Base-by-base conservation (phyloP, 1,140 invertebrate genomes). In the Camponotus floridanus region DNA sequence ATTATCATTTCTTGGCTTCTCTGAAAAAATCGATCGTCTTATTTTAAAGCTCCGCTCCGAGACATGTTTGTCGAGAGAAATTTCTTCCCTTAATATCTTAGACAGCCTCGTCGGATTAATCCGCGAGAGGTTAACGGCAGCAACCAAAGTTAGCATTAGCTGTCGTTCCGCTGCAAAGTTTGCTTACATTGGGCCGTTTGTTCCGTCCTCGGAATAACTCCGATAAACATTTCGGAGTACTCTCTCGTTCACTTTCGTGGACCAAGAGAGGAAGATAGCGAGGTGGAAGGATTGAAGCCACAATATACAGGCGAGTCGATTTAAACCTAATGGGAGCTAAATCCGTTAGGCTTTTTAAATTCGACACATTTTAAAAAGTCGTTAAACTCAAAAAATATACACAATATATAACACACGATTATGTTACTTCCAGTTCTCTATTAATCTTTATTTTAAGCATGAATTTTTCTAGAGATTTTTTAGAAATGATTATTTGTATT, bases 181-280 rank as follows among this genome's bases (percentile, higher is more conserved):
- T 93, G 92, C 92, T 93, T 93, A 92, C 76, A 89, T 90, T 93
- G 90, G 86, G 65, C 85, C 85, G 89, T 83, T 86, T 79, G 88
- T 85, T 83, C 83, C 81, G 87, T 84, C 90, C 90, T 87, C 86
- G 88, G 90, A 92, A 93, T 93, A 93, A 91, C 91, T 91, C 89
- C 84, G 86, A 91, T 93, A 93, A 93, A 93, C 91, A 93, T 92
- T 93, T 86, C 79, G 57, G 21, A 59, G 33, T 65, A 33, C 87
- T 55, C 86, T 67, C 71, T 33, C 55, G n/a, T 31, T 61, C 57
- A 62, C 26, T 62, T 62, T 26, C 61, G 7, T 5, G 26, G 15
- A 33, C 9, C 26, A 48, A 48, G 74, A 76, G 74, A 61, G 57
- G 39, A 48, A 65, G 83, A 80, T 67, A n/a, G 9, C 48, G 78